Base-by-base conservation (phyloP, 2,888 invertebrate genomes). In the Chloroclystis v-ata region DNA sequence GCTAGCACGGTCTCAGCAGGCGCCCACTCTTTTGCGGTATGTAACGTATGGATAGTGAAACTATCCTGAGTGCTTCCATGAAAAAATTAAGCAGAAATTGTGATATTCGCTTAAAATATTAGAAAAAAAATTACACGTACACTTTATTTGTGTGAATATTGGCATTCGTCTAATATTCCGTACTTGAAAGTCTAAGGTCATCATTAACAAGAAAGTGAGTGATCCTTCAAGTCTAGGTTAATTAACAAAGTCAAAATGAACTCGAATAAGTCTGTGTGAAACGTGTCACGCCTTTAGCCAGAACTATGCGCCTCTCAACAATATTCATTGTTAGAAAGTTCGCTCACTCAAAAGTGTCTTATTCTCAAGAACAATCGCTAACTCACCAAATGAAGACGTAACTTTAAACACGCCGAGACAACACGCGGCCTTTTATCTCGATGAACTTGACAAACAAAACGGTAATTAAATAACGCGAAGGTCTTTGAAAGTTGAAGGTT, bases 261-360 rank as follows among this genome's bases (percentile, higher is more conserved):
- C 8, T 32, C 14, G 12, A 14, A n/a, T 14, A 20, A 10, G 16
- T 35, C 20, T 11, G 11, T 10, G 33, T 14, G 16, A 8, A 16
- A 0, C 10, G 7, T 7, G 33, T 35, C 20, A 20, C 11, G 35
- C 6, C 35, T 11, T 35, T 7, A 35, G 20, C 4, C 35, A 11
- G 28, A 37, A 49, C 47, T 38, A 42, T 35, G 5, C 24, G n/a
- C 28, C 37, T 32, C 38, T 50, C 47, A 20, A 28, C 35, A 9
- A 45, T 54, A 50, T 50, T 56, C 46, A 46, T 54, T 53, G 37
- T 51, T 50, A 32, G 40, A 54, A 52, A 49, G 32, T 45, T 42
- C 16, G 29, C 32, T 43, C 25, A 33, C 28, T 41, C 28, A 44
- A 37, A 52, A 43, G 47, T 47, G 32, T 56, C 52, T 49, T 52